Evolutionary conservation across 2,797 vertebrate genomes (phyloP), one percentile per base, ranked within the genome.

Genomic region (Peromyscus melanophrys): DNA sequence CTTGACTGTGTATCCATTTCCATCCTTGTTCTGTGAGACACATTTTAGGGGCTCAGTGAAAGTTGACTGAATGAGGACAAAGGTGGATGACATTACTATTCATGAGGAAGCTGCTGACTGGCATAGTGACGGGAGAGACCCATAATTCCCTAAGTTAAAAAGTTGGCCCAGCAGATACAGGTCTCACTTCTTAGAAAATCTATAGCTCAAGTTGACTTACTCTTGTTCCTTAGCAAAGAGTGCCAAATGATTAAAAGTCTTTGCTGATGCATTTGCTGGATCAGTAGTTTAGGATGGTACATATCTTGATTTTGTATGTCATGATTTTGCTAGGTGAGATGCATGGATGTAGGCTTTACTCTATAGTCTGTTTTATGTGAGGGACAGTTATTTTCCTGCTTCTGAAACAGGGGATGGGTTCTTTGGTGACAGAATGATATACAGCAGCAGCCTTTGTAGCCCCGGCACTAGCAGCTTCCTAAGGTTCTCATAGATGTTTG

Each of bases 251-350:
- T 9, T 92, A 23, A 90, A 93, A 83, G 90, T 96, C 94, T 43
- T 92, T 88, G 75, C 59, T 61, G 34, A 59, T 91, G 67, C 46
- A 25, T 92, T 95, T 94, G 31, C 12, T 75, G 6, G 29, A 37
- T 95, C 25, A 82, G 23, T 61, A 82, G n/a, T 65, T 69, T 46
- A 61, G 23, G 49, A 37, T 83, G 40, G 3, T 31, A 0, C n/a
- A 17, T 61, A 77, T 55, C 29, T 89, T 93, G 49, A 57, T 82
- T 97, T 96, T 90, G 89, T 90, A 81, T 16, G 31, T 67, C 90
- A 52, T 75, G 23, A 4, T 76, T 90, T 91, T 57, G 52, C 2
- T 40, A 78, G 63, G 31, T 65, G 49, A 96, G 77, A 76, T 85
- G 57, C 1, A 69, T 46, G 75, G 21, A 73, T n/a, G 25, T 78